Conservation (phyloP, 2,797 vertebrate genomes). For the Arremon aurantiirostris region DNA sequence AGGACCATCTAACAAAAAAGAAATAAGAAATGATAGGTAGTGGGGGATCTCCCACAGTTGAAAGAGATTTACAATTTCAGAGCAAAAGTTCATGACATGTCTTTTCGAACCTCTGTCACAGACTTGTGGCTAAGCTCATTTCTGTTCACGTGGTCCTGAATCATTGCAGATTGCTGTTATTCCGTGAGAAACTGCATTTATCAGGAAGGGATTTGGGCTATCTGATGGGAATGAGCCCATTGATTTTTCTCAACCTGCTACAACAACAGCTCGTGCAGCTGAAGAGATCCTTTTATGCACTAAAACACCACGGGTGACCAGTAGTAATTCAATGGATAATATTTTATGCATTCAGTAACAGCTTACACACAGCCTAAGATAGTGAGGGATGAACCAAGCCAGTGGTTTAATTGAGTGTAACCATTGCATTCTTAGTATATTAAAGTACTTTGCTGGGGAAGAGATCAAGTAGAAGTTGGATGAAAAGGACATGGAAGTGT, state of each 20-base stretch:
- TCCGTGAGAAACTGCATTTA: not conserved
- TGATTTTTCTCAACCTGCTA: not conserved
- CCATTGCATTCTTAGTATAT: not conserved
- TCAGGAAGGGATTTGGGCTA: not conserved
- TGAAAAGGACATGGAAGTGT: not conserved
- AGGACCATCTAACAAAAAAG: not conserved
- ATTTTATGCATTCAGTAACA: not conserved
- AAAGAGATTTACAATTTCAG: not conserved
- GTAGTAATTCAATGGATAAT: not conserved
- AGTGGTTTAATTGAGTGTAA: not conserved
- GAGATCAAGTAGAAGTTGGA: not conserved
- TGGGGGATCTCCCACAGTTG: not conserved
- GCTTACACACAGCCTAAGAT: not conserved
- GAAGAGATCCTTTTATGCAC: not conserved
- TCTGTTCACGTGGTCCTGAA: not conserved
- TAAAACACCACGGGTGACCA: not conserved
- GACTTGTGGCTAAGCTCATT: not conserved
- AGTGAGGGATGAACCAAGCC: not conserved
- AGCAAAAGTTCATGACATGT: not conserved
- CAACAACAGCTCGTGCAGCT: not conserved
- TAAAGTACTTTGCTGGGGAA: not conserved
- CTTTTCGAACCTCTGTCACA: not conserved
- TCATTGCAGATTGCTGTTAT: not conserved
- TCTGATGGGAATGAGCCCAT: not conserved
- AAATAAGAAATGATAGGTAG: not conserved